Base-by-base conservation (phyloP, 2,888 invertebrate genomes). In the Pseudoips prasinana region DNA sequence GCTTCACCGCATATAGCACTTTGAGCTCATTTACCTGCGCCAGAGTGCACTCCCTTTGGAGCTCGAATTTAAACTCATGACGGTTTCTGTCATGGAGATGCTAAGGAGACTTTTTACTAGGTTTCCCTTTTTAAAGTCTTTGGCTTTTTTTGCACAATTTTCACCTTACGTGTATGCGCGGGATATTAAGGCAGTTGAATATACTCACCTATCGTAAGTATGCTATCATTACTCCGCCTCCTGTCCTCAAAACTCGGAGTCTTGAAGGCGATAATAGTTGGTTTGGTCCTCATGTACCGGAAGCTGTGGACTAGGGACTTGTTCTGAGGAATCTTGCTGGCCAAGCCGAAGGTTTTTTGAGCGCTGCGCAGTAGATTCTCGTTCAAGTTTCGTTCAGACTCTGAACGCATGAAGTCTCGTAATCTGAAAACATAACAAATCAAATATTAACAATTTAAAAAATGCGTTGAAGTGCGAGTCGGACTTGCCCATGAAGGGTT, bases 211-310 rank as follows among this genome's bases (percentile, higher is more conserved):
- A 90, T 72, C 8, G 90, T 90, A 7, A 90, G 74, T 51, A 92
- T 89, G 28, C 92, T 90, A 25, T 90, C 90, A 24, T 90, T 89
- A 1, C 90, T 90, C 19, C 89, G 74, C 8, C 90, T 73, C 8
- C 90, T 72, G 42, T 94, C 91, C 48, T 95, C 95, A 33, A 93
- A 74, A 73, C 93, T 94, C 1, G 96, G 96, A 1, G 96, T 94
- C 75, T 95, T 94, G 68, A 96, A 95, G 0, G 95, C 95, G 28
- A 96, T 95, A 46, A 96, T 95, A 0, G 95, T 95, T 0, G 97
- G 97, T 60, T 96, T 96, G 52, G 93, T 93, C 25, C 96, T 82
- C 95, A 96, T 95, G 69, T 96, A 96, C n/a, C 96, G 91, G 79
- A 96, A 96, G 68, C 95, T 95, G 64, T 95, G 95, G 0, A 95